These are phyloP conservation scores for Antechinus stuartii DNA, from an alignment of 2,113 vertebrate genomes.

Conservation along the genomic window DNA sequence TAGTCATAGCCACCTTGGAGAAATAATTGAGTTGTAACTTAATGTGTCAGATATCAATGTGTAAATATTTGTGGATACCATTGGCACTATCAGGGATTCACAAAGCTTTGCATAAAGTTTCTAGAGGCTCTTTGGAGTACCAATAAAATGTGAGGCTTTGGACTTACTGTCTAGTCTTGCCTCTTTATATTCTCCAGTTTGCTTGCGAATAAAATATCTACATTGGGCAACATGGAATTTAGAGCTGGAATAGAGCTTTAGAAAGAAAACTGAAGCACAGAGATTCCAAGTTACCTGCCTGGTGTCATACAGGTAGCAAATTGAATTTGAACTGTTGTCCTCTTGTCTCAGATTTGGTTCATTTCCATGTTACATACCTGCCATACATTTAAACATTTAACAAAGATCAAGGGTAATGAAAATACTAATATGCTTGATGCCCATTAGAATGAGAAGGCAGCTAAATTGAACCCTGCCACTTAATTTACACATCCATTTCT, in stretches of 20 bases:
- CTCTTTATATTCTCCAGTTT: conserved; percentile 7
- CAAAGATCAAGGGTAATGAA: not conserved
- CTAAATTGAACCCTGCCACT: not conserved
- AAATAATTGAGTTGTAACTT: conserved; percentile 47
- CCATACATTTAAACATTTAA: not conserved
- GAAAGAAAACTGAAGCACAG: not conserved
- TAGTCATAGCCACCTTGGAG: conserved; percentile 51
- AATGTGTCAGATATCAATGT: conserved; percentile 24
- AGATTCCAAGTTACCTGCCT: not conserved
- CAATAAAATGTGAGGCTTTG: not conserved
- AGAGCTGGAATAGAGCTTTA: not conserved
- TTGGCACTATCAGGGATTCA: not conserved
- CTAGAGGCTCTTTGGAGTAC: not conserved
- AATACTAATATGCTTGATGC: not conserved
- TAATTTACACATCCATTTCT: not conserved
- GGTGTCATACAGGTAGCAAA: not conserved
- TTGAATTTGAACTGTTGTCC: not conserved
- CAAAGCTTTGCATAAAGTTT: not conserved
- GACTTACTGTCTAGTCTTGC: not conserved
- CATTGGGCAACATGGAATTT: not conserved
- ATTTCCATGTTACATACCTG: not conserved
- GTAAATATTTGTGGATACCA: not conserved
- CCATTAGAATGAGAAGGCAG: not conserved
- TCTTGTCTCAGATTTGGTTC: not conserved
- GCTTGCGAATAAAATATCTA: not conserved